Base-by-base conservation (phyloP, 2,797 vertebrate species). In the Betta splendens region DNA sequence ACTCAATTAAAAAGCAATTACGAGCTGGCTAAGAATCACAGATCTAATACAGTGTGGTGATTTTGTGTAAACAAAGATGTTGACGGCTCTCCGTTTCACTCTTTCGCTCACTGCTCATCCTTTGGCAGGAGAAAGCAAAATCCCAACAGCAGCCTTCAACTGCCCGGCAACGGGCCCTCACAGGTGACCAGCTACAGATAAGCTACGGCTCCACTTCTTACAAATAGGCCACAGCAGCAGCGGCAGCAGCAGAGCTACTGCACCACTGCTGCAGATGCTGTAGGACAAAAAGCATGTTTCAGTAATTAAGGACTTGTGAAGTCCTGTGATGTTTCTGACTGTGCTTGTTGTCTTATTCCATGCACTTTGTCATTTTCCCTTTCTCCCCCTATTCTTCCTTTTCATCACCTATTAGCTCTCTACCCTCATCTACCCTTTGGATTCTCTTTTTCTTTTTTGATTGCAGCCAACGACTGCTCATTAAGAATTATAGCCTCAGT, bases 1-100 rank as follows among this genome's bases (percentile, higher is more conserved):
- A 63, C 50, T 75, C 64, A 75, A 82, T 79, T 80, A 79, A 74
- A 77, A 72, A 7, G 5, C 51, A 73, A 73, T 73, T 65, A 75
- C 2, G 29, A 47, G 35, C 31, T n/a, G n/a, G 49, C 35, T 64
- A 55, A 61, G 47, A 62, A 63, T 67, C 69, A 55, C 53, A 74
- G 62, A 70, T 78, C 52, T 68, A 50, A 59, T 20, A 47, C 26
- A 69, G 42, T 47, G 54, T 44, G 37, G 54, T 32, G 58, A 63
- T 73, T 76, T 81, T 38, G 74, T 64, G 67, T 67, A 69, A 75
- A 75, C 60, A 37, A 59, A 37, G 5, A 7, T 22, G 21, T 42
- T 35, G 18, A 33, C 32, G 38, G 17, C 18, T 43, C 51, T 50
- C 38, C 8, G 11, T 38, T 60, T 59, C 32, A 9, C 40, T 69